A percentile compares a stretch with the other conserved stretches of the same genome.
These are phyloP conservation scores for Sesia apiformis DNA, from an alignment of 2,888 invertebrate genomes.

Conservation along the genomic window DNA sequence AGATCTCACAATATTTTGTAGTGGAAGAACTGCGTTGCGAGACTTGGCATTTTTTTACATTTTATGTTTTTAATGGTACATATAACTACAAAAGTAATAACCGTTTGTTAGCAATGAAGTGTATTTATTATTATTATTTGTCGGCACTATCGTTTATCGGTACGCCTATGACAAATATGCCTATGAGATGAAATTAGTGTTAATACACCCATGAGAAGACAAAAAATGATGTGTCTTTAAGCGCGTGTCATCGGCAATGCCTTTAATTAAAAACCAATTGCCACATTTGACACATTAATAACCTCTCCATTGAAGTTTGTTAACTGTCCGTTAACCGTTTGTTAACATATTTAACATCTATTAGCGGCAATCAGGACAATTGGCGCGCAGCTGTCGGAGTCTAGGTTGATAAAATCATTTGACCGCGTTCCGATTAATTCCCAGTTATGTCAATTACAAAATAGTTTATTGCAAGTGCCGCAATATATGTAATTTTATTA, in stretches of 20 bases:
- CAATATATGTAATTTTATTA: no score
- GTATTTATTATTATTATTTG: no score
- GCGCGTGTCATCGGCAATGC: no score
- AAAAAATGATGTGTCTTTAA: no score
- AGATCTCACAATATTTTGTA: background rate
- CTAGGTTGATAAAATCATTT: background rate
- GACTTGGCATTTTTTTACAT: background rate
- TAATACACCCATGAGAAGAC: no score
- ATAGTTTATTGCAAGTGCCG: no score
- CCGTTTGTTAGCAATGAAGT: no score
- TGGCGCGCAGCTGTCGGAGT: constrained; percentile 12
- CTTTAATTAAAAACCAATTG: background rate
- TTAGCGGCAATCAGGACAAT: constrained; percentile 29
- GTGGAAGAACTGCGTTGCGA: background rate
- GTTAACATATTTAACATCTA: constrained; percentile 27
- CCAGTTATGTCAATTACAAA: no score
- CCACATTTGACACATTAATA: background rate
- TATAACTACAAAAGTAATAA: no score
- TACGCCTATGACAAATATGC: no score
- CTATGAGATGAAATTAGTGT: no score
- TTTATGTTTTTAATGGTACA: background rate
- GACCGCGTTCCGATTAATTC: background rate
- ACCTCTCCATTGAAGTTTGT: constrained; percentile 17
- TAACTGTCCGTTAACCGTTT: constrained; percentile 7
- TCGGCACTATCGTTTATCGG: no score